A percentile compares a stretch with the other conserved stretches of the same genome.
phyloP scores from a whole-genome alignment of 1,140 invertebrate species.

The Drosophila bocqueti region DNA sequence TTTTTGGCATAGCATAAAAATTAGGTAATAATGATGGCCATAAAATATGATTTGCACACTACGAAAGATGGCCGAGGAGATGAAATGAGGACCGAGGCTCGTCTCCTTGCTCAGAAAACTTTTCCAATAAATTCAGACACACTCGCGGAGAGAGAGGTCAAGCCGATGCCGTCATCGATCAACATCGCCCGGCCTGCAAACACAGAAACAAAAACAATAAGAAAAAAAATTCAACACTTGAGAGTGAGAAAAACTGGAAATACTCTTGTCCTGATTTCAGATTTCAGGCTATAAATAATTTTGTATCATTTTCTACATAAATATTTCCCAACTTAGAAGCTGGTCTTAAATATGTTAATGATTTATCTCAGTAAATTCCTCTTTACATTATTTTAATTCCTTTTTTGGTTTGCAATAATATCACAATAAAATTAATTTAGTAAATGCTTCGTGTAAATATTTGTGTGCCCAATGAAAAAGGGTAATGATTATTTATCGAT shows the following conservation, averaged over 20 bases:
- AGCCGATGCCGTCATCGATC: slow-evolving; percentile 71
- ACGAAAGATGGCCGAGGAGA: neutral
- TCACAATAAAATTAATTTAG: no score
- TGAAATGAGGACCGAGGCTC: neutral
- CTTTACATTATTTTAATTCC: neutral
- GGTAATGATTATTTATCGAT: neutral
- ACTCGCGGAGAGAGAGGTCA: slow-evolving; percentile 59
- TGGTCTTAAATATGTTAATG: neutral
- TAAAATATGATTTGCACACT: slow-evolving; percentile 75
- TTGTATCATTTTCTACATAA: neutral
- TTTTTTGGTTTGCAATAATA: neutral
- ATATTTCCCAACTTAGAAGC: neutral
- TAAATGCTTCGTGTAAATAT: neutral
- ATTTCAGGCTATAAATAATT: neutral
- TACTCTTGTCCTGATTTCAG: neutral
- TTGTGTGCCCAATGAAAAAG: neutral
- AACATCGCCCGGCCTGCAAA: slow-evolving; percentile 16
- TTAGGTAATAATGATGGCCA: slow-evolving; percentile 82
- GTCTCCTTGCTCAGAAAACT: slow-evolving; percentile 55
- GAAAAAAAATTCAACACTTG: neutral
- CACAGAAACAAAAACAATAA: slow-evolving; percentile 1
- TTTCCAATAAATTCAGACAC: slow-evolving; percentile 81
- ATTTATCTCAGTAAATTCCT: neutral
- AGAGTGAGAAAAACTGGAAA: neutral
- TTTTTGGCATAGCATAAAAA: slow-evolving; percentile 67